These are phyloP conservation scores for Thymelicus sylvestris DNA, from an alignment of 2,888 invertebrate genomes.

Conservation along the genomic window DNA sequence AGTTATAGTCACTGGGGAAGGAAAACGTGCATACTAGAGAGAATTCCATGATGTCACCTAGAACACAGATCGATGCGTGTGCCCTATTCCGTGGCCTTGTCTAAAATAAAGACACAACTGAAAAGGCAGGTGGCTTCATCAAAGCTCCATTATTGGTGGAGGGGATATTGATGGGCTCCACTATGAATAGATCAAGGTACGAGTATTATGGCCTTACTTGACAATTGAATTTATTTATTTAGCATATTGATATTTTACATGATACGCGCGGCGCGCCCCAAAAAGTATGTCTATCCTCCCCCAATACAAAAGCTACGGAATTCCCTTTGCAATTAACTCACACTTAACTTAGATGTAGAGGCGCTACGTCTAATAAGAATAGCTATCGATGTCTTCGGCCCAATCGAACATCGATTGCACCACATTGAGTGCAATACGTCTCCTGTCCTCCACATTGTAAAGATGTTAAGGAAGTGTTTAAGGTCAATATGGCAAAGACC, in stretches of 20 bases:
- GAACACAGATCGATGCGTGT: background rate
- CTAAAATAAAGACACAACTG: too few relatives aligned
- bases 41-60: background rate
- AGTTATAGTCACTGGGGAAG: background rate
- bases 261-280: too few relatives aligned
- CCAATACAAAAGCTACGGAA: background rate
- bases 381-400: background rate
- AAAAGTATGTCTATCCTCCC: too few relatives aligned
- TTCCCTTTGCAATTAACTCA: background rate
- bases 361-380: background rate
- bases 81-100: too few relatives aligned
- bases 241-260: too few relatives aligned
- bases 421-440: background rate
- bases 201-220: too few relatives aligned
- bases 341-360: too few relatives aligned
- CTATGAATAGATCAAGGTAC: too few relatives aligned
- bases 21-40: background rate
- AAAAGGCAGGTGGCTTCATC: too few relatives aligned
- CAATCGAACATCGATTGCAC: constrained; percentile 8
- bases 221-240: too few relatives aligned
- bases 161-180: too few relatives aligned
- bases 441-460: constrained; percentile 15
- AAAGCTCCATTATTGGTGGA: too few relatives aligned
- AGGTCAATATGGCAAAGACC: constrained; percentile 45
- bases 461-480: constrained; percentile 43